Evolutionary conservation across 2,797 vertebrate species (phyloP).

Genomic region (Channa striata): DNA sequence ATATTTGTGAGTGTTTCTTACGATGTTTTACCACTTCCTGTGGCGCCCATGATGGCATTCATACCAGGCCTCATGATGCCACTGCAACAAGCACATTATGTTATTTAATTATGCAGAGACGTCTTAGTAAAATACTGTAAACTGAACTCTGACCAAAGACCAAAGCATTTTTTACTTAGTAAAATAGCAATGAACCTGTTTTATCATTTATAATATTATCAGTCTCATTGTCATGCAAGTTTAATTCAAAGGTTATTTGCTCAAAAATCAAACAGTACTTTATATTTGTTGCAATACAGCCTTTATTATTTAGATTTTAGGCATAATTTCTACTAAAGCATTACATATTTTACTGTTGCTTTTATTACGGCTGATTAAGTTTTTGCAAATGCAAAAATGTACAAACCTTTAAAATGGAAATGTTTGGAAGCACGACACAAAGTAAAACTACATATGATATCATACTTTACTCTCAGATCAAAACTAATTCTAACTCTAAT

Average conservation of each 20-base stretch:
- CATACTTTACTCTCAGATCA: neutral
- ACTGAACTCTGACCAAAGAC: neutral
- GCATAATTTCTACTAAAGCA: neutral
- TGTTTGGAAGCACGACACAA: too few species aligned
- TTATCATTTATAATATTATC: neutral
- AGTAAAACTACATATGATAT: neutral
- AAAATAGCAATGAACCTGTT: neutral
- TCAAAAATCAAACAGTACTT: neutral
- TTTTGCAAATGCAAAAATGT: too few species aligned
- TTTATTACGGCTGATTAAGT: neutral
- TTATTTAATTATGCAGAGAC: neutral
- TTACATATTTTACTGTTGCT: neutral
- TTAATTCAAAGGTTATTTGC: neutral
- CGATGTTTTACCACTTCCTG: slow-evolving; percentile 89
- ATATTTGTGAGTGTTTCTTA: slow-evolving; percentile 63
- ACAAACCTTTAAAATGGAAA: too few species aligned
- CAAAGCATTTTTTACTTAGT: neutral
- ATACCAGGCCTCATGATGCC: slow-evolving; percentile 86
- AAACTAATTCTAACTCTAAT: too few species aligned
- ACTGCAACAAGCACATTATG: slow-evolving; percentile 66
- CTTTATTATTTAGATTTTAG: neutral
- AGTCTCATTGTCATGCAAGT: neutral
- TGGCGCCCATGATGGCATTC: slow-evolving; percentile 88
- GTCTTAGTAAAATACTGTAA: neutral
- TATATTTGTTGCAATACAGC: neutral